phyloP scores from a whole-genome alignment of 2,113 vertebrate species.

The Tyrannus savana region DNA sequence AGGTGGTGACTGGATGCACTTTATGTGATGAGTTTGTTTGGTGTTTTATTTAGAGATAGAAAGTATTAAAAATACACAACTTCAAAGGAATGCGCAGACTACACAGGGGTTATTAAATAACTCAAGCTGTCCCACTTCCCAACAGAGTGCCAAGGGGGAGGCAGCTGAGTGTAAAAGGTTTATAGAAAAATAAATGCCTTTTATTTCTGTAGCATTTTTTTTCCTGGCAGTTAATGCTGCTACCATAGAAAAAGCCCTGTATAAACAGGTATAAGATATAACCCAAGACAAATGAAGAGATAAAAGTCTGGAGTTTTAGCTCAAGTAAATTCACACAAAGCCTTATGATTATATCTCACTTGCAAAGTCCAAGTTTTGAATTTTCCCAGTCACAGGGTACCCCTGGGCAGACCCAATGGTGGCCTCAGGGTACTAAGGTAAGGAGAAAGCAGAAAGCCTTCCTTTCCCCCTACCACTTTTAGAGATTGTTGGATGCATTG shows the following conservation, averaged over 20 bases:
- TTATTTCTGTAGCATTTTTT: not conserved
- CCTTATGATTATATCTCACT: not conserved
- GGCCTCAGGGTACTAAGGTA: not conserved
- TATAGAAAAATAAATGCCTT: not conserved
- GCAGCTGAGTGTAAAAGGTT: not conserved
- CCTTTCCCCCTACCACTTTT: not conserved
- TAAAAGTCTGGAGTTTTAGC: not conserved
- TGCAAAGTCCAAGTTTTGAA: not conserved
- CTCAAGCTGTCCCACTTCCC: not conserved
- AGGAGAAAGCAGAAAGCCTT: not conserved
- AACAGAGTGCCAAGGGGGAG: not conserved
- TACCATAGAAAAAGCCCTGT: not conserved
- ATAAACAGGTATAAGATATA: not conserved
- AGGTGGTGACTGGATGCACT: not conserved
- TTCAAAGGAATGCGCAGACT: not conserved
- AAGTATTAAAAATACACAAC: not conserved
- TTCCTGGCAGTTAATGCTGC: not conserved
- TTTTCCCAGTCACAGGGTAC: not conserved
- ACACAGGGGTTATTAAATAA: not conserved
- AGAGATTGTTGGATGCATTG: not conserved
- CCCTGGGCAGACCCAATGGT: not conserved
- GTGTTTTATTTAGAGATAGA: slow-evolving; percentile 8
- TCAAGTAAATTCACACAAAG: not conserved
- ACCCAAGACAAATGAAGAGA: not conserved
- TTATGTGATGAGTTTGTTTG: not conserved